A percentile compares a stretch with the other conserved stretches of the same genome.
phyloP scores from a whole-genome alignment of 2,888 invertebrate species.

The Pachliopta kotzebuea region DNA sequence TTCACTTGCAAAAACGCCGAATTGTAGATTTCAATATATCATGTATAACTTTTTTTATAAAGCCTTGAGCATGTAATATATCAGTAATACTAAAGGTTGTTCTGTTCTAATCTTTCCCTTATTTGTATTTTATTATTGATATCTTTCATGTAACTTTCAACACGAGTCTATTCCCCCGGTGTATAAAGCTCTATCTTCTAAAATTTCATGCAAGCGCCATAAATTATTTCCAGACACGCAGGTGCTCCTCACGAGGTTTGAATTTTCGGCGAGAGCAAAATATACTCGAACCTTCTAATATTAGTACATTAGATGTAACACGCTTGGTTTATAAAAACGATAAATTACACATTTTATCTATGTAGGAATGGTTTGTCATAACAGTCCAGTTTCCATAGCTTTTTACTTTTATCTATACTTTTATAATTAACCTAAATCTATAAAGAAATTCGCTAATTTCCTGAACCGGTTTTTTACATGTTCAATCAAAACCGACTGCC shows the following conservation, averaged over 20 bases:
- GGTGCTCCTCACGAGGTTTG: conserved; percentile 28
- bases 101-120: not conserved
- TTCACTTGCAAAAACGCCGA: too few relatives aligned
- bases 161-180: conserved; percentile 28
- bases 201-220: conserved; percentile 28
- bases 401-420: too few relatives aligned
- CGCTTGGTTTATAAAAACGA: not conserved
- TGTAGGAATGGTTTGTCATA: too few relatives aligned
- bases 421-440: too few relatives aligned
- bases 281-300: conserved; percentile 16
- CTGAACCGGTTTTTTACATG: too few relatives aligned
- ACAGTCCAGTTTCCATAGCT: too few relatives aligned
- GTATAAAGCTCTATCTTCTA: conserved; percentile 31
- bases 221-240: conserved; percentile 31
- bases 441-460: too few relatives aligned
- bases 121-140: conserved; percentile 21
- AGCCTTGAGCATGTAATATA: not conserved
- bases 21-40: too few relatives aligned
- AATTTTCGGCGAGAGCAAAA: conserved; percentile 24
- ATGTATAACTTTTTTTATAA: not conserved
- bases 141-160: conserved; percentile 28
- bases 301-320: conserved; percentile 3
- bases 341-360: not conserved
- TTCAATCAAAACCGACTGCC: too few relatives aligned
- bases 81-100: not conserved